These are phyloP conservation scores for Drosophila grimshawi DNA, from an alignment of 1,140 invertebrate species.

Conservation along the genomic window DNA sequence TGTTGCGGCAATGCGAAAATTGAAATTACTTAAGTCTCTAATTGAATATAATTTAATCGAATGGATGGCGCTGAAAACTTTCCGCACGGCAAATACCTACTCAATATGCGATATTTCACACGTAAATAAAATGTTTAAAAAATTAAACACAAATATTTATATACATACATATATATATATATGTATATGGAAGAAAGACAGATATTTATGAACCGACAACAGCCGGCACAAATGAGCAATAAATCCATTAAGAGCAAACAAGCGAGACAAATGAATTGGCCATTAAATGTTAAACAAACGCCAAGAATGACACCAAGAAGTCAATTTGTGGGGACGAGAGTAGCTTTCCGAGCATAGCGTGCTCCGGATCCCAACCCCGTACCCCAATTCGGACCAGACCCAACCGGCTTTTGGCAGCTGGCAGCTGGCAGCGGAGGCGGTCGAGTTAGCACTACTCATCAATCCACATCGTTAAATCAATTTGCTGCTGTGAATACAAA, in stretches of 20 bases:
- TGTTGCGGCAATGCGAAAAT: slow-evolving; percentile 27
- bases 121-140: slow-evolving; percentile 32
- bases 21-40: slow-evolving; percentile 36
- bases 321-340: slow-evolving; percentile 17
- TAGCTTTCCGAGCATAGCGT: neutral
- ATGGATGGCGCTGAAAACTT: slow-evolving; percentile 33
- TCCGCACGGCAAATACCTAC: slow-evolving; percentile 28
- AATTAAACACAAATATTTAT: neutral
- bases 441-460: slow-evolving; percentile 34
- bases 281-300: slow-evolving; percentile 40
- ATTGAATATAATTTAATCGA: slow-evolving; percentile 44
- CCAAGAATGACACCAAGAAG: slow-evolving; percentile 14
- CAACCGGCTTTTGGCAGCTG: slow-evolving; percentile 26
- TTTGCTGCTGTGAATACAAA: slow-evolving; percentile 48
- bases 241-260: slow-evolving; percentile 37
- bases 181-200: neutral
- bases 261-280: slow-evolving; percentile 23
- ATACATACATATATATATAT: slow-evolving; percentile 19
- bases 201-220: slow-evolving; percentile 11
- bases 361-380: neutral
- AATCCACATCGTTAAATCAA: slow-evolving; percentile 48
- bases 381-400: slow-evolving; percentile 9
- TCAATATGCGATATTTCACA: slow-evolving; percentile 35
- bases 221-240: slow-evolving; percentile 23
- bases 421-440: slow-evolving; percentile 1